phyloP scores from a whole-genome alignment of 2,113 vertebrate species.

The Lophotis ruficrista region DNA sequence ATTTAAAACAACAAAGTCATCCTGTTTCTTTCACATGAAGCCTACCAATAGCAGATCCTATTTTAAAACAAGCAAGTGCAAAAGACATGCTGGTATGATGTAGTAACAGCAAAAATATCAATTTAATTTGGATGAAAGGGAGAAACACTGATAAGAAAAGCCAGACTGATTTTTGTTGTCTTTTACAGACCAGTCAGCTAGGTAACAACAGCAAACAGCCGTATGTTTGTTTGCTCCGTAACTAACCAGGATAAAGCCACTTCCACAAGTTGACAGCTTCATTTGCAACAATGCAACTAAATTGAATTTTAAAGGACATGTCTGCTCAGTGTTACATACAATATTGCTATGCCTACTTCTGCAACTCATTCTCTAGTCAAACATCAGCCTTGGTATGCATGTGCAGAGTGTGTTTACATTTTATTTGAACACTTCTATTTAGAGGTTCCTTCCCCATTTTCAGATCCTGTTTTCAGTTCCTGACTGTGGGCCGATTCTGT shows the following conservation, averaged over 20 bases:
- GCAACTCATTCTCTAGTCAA: not conserved
- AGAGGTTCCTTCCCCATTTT: slow-evolving; percentile 25
- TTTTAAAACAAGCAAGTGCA: not conserved
- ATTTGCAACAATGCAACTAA: not conserved
- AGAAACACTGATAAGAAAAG: not conserved
- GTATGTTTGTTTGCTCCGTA: not conserved
- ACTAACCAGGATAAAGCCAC: not conserved
- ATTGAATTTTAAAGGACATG: not conserved
- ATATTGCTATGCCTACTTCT: not conserved
- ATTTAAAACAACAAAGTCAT: not conserved
- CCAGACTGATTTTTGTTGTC: not conserved
- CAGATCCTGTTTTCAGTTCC: slow-evolving; percentile 62
- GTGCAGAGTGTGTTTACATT: not conserved
- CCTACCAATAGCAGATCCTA: not conserved
- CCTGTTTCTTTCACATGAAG: not conserved
- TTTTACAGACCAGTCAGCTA: not conserved
- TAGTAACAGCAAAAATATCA: not conserved
- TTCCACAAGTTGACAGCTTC: not conserved
- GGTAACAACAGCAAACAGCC: not conserved
- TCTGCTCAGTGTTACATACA: not conserved
- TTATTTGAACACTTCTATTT: not conserved
- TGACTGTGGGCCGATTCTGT: not conserved
- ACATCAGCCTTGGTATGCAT: not conserved
- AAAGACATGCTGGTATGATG: not conserved
- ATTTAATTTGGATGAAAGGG: not conserved